A percentile compares a stretch with the other conserved stretches of the same genome.
These are phyloP conservation scores for Globia sparganii DNA, from an alignment of 2,888 invertebrate species.

Conservation along the genomic window DNA sequence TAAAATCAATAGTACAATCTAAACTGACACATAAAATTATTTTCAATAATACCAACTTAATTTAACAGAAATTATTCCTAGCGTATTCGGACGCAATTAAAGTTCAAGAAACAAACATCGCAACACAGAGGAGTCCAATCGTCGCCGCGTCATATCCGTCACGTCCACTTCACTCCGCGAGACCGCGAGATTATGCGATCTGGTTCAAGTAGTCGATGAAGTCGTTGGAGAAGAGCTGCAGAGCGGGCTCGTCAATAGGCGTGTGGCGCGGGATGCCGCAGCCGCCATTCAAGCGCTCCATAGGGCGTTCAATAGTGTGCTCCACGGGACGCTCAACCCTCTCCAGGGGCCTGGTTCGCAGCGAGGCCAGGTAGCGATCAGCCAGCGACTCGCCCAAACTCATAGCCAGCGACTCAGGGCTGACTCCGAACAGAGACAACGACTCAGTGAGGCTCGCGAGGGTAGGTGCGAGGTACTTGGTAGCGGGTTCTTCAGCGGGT, in stretches of 20 bases:
- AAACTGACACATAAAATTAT: slow-evolving; percentile 89
- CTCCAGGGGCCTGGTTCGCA: slow-evolving; percentile 83
- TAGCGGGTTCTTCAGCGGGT: slow-evolving; percentile 73
- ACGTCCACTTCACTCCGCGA: slow-evolving; percentile 66
- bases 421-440: slow-evolving; percentile 84
- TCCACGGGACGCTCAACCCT: slow-evolving; percentile 66
- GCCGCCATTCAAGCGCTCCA: slow-evolving; percentile 74
- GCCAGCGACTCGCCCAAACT: slow-evolving; percentile 88
- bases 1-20: slow-evolving; percentile 89
- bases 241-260: slow-evolving; percentile 78
- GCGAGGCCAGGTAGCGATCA: slow-evolving; percentile 83
- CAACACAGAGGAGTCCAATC: slow-evolving; percentile 75
- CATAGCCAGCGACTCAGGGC: slow-evolving; percentile 85
- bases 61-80: slow-evolving; percentile 89
- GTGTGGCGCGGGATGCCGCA: slow-evolving; percentile 78
- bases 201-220: slow-evolving; percentile 91
- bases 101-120: slow-evolving; percentile 71
- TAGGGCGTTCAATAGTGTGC: slow-evolving; percentile 55
- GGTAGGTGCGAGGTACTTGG: slow-evolving; percentile 79
- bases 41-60: slow-evolving; percentile 90
- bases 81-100: slow-evolving; percentile 74
- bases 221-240: slow-evolving; percentile 92
- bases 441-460: slow-evolving; percentile 86
- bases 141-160: slow-evolving; percentile 72
- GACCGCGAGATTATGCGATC: slow-evolving; percentile 85